A percentile compares a stretch with the other conserved stretches of the same genome.
phyloP scores from a whole-genome alignment of 2,888 invertebrate genomes.

The Ephialtes manifestator region DNA sequence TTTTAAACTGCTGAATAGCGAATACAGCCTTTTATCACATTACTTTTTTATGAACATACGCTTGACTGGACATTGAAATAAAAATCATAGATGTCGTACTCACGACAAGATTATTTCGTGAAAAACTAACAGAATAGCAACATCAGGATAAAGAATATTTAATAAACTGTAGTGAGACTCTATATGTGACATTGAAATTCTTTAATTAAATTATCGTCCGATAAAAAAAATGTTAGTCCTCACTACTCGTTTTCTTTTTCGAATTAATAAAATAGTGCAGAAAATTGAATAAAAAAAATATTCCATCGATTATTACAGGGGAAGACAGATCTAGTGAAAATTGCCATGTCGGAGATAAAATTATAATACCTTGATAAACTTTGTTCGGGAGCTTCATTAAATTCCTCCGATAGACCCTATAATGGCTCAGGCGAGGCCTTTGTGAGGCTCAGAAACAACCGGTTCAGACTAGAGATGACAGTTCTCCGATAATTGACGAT shows the following conservation, averaged over 20 bases:
- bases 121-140: not conserved
- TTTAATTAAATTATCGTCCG: not conserved
- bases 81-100: not conserved
- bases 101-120: not conserved
- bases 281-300: no score
- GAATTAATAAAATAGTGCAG: not conserved
- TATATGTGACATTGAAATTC: not conserved
- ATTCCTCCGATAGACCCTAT: no score
- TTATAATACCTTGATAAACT: no score
- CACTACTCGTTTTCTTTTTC: not conserved
- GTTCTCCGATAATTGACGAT: no score
- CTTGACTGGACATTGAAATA: not conserved
- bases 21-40: not conserved
- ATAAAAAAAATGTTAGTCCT: not conserved
- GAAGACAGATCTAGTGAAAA: no score
- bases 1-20: slow-evolving; percentile 1
- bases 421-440: no score
- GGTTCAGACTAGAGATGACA: no score
- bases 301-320: no score
- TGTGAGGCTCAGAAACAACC: no score
- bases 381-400: no score
- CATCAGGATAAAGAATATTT: not conserved
- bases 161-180: not conserved
- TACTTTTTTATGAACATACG: not conserved
- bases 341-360: no score